Base-by-base conservation (phyloP, 2,797 vertebrate genomes). In the Natrix natrix region DNA sequence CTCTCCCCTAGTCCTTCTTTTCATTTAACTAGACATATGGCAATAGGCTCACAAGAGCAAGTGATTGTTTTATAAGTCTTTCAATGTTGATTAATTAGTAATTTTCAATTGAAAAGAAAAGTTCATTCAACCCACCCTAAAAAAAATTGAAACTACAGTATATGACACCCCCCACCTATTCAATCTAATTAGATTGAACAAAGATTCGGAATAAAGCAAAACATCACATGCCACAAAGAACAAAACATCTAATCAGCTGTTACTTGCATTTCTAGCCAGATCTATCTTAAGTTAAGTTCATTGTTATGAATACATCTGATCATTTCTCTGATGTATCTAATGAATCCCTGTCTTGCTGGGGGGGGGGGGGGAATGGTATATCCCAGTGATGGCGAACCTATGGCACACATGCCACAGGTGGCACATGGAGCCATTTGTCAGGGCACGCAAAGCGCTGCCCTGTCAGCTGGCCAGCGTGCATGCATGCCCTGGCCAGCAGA, bases 241-340 rank as follows among this genome's bases (percentile, higher is more conserved):
- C 22, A 92, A 28, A 74, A 43, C 59, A 92, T 89, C 32, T 52
- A 90, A 52, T 54, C 5, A 0, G 56, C n/a, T 37, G 0, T 10
- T 52, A 83, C n/a, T 55, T 74, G 10, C 91, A 61, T 4, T 83
- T 52, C 14, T 59, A 87, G 57, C 52, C 13, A 69, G 14, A 92
- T 90, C 17, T 91, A 54, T 91, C 91, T 94, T 92, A 93, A 78
- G n/a, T 43, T 91, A 8, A 60, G 14, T 74, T 54, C 10, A 16
- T 16, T 26, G 92, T 26, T 28, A n/a, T 63, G 92, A 92, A 78
- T 26, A 52, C 90, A 95, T 91, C 91, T 59, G 93, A 57, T 93
- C 83, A 90, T 94, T 95, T 95, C 55, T 94, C 92, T 91, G 91
- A 95, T 93, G 87, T 94, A n/a, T 1, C 1, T 0, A 0, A 63